phyloP scores from a whole-genome alignment of 2,888 invertebrate species.

The Himalopsyche tibetana region DNA sequence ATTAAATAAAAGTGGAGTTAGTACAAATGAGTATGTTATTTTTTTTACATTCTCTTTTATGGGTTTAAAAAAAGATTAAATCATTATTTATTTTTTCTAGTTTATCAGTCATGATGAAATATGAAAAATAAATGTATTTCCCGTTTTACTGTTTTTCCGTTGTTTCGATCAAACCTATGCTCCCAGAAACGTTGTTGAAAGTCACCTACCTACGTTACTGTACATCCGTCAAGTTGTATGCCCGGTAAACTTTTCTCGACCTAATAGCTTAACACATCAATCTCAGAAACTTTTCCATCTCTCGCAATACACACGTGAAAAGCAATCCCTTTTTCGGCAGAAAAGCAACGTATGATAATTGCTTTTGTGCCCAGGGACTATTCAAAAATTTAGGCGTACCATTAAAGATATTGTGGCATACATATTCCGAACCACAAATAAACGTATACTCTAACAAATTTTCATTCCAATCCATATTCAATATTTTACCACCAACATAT shows the following conservation, averaged over 20 bases:
- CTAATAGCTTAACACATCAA: constrained; percentile 45
- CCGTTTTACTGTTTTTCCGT: not conserved
- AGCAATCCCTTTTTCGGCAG: constrained; percentile 2
- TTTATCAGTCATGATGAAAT: no score
- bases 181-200: not conserved
- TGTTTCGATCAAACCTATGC: no score
- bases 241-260: not conserved
- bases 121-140: no score
- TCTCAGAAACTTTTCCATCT: constrained; percentile 43
- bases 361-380: not conserved
- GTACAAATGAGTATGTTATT: no score
- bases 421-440: not conserved
- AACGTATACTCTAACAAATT: not conserved
- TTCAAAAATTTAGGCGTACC: not conserved
- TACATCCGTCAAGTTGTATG: not conserved
- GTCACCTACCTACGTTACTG: not conserved
- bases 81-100: no score
- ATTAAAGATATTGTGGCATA: not conserved
- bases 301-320: constrained; percentile 6
- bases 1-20: no score
- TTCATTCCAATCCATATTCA: not conserved
- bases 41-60: no score
- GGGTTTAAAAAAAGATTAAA: no score
- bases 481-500: no score
- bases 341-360: constrained; percentile 43